Percentiles rank a stretch among this genome's conserved stretches.
Conservation (phyloP, 2,888 invertebrate genomes). For the Lagria hirta region DNA sequence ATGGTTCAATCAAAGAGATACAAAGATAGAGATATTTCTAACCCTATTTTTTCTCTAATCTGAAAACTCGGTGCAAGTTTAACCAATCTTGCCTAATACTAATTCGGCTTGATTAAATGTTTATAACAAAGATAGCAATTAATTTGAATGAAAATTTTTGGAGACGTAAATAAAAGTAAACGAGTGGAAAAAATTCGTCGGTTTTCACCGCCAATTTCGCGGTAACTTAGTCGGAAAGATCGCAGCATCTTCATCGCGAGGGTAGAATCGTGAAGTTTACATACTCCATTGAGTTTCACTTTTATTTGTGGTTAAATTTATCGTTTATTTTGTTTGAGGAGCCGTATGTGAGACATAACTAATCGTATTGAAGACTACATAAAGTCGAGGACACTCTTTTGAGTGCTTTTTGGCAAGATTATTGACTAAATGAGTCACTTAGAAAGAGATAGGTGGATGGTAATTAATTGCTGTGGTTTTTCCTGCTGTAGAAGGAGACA, state of each 20-base stretch:
- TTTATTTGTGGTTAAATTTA: conserved; percentile 26
- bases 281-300: conserved; percentile 30
- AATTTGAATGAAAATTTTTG: too few relatives aligned
- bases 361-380: conserved; percentile 15
- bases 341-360: conserved; percentile 17
- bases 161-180: conserved; percentile 24
- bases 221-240: conserved; percentile 35
- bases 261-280: conserved; percentile 34
- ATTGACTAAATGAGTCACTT: conserved; percentile 1
- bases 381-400: not conserved
- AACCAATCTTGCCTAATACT: too few relatives aligned
- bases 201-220: conserved; percentile 35
- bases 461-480: conserved; percentile 10
- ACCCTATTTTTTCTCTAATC: too few relatives aligned
- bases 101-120: too few relatives aligned
- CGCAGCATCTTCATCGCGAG: conserved; percentile 27
- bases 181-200: conserved; percentile 27
- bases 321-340: conserved; percentile 27
- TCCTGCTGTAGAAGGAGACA: conserved; percentile 11
- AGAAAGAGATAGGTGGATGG: not conserved
- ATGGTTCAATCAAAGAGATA: too few relatives aligned
- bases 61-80: too few relatives aligned
- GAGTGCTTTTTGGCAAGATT: too few relatives aligned
- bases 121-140: too few relatives aligned
- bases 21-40: too few relatives aligned